Evolutionary conservation across 2,888 invertebrate species (phyloP), one percentile per base, ranked within the genome.

Genomic region (Machimus rusticus): DNA sequence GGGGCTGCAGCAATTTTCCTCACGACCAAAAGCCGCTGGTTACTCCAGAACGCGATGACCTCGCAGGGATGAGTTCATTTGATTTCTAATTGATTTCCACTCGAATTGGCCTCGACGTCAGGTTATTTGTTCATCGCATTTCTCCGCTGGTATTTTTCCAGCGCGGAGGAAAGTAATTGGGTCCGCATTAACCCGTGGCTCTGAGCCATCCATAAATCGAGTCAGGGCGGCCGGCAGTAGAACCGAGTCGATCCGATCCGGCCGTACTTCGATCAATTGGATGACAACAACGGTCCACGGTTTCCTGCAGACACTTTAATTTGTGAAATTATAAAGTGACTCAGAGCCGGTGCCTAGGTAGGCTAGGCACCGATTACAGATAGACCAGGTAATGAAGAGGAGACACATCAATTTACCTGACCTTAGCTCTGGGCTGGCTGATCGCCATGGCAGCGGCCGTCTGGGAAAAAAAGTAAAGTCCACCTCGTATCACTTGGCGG

Each of bases 231-330:
- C 31, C 74, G 74, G 43, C 43, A 39, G 55, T 74, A 31, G 43
- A 85, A n/a, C 37, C 76, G 19, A 81, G 66, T 23, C 81, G 37
- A 19, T 14, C 3, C 12, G 39, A 14, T 37, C 57, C 81, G 39
- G 28, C 76, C 43, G 51, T 74, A 74, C 37, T 77, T 87, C 79
- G 77, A 84, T 88, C 84, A 77, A 77, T 66, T 78, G 74, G 78
- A 82, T 86, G 86, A 82, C 84, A 77, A 66, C 77, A 74, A 14
- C 66, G 66, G 28, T 9, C 66, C 12, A 66, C 76, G 82, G 82
- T 88, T 77, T 66, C 78, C 88, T 14, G 82, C 57, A 77, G 88
- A 88, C 88, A 87, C 86, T 88, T 88, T 87, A 88, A 88, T 88
- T 88, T 87, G 88, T 84, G 74, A 76, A 74, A 57, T 82, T 82